Percentiles rank a stretch among this genome's conserved stretches.
Conservation (phyloP, 2,888 invertebrate species). For the Catocala fraxini region DNA sequence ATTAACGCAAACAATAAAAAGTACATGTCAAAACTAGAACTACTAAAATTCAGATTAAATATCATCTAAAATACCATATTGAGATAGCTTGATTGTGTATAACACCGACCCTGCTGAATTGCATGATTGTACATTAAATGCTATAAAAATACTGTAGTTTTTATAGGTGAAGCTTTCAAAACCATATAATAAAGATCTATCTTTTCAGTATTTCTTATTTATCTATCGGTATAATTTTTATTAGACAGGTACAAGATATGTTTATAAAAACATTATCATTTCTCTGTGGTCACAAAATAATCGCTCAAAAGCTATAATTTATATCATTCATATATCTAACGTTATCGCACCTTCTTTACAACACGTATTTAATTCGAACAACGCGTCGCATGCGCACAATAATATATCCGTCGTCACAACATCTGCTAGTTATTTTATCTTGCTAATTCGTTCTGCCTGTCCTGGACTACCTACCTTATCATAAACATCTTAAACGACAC, state of each 20-base stretch:
- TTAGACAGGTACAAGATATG: background rate
- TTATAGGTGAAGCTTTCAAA: too few species aligned
- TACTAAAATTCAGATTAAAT: too few species aligned
- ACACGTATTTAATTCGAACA: slow-evolving; percentile 56
- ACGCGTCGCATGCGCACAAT: slow-evolving; percentile 54
- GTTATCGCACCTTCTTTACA: slow-evolving; percentile 35
- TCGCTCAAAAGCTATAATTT: slow-evolving; percentile 11
- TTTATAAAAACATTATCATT: background rate
- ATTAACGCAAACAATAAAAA: too few species aligned
- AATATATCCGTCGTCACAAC: slow-evolving; percentile 74
- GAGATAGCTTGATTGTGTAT: too few species aligned
- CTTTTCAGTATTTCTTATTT: too few species aligned
- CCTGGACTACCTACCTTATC: slow-evolving; percentile 49
- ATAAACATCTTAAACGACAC: slow-evolving; percentile 41
- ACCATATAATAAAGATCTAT: too few species aligned
- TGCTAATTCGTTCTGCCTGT: slow-evolving; percentile 65
- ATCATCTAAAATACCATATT: too few species aligned
- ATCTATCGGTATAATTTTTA: too few species aligned
- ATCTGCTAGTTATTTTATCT: slow-evolving; percentile 73
- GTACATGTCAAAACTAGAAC: too few species aligned
- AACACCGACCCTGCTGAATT: too few species aligned
- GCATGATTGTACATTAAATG: too few species aligned
- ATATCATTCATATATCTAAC: slow-evolving; percentile 27
- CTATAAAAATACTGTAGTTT: too few species aligned
- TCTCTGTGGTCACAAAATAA: background rate